Conservation (phyloP, 2,888 invertebrate species). For the Ptilodon capucinus region DNA sequence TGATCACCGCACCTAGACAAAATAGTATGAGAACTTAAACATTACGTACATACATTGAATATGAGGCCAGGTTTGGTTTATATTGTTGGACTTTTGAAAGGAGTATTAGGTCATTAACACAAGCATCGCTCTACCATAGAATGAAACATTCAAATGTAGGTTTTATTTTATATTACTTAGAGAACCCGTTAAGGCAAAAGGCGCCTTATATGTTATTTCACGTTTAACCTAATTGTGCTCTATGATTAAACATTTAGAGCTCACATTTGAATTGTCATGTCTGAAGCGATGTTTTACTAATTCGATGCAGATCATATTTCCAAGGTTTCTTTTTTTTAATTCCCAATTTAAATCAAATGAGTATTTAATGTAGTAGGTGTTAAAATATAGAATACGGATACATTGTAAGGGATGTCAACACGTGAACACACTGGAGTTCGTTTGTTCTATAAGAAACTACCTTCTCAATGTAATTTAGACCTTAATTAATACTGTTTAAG, state of each 20-base stretch:
- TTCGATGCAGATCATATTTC: not conserved
- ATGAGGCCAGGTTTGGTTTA: too few species aligned
- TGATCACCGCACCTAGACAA: too few species aligned
- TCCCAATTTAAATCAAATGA: conserved; percentile 17
- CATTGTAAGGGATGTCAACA: not conserved
- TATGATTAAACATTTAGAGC: not conserved
- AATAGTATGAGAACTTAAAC: too few species aligned
- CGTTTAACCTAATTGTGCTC: too few species aligned
- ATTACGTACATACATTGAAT: not conserved
- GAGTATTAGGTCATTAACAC: too few species aligned
- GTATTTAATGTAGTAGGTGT: conserved; percentile 19
- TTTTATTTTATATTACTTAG: too few species aligned
- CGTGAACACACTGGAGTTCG: not conserved
- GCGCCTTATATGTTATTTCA: too few species aligned
- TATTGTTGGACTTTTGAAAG: too few species aligned
- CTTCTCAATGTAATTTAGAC: not conserved
- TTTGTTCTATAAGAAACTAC: not conserved
- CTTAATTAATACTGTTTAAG: conserved; percentile 5
- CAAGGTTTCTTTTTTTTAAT: not conserved
- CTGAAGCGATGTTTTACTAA: not conserved
- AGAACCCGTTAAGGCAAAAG: too few species aligned
- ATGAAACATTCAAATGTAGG: too few species aligned
- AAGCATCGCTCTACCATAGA: too few species aligned
- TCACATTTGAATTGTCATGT: not conserved
- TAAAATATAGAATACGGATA: conserved; percentile 1